These are phyloP conservation scores for Rhopilema esculentum DNA, from an alignment of 30 jellyfish, hydroid and myxozoan species.

Conservation along the genomic window DNA sequence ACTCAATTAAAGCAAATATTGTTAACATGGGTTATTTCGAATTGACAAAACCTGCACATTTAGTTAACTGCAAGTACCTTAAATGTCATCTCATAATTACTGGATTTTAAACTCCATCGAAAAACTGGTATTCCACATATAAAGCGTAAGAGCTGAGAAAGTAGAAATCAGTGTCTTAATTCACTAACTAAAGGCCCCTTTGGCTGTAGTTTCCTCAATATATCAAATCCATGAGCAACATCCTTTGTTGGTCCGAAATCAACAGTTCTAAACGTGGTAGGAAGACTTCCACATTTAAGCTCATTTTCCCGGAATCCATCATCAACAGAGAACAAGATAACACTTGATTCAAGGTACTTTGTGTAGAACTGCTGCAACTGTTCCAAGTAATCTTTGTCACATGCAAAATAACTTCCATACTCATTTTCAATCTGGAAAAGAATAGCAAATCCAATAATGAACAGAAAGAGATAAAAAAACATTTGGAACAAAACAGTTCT, in stretches of 20 bases:
- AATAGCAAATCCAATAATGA: not conserved
- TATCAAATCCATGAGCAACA: conserved; percentile 68
- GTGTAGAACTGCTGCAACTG: conserved; percentile 30
- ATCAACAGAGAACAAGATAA: conserved; percentile 77
- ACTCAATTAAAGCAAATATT: too few relatives aligned
- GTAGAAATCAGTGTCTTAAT: too few relatives aligned
- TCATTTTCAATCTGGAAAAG: conserved; percentile 80
- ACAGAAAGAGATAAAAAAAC: not conserved
- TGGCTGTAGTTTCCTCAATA: conserved; percentile 74
- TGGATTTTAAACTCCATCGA: too few relatives aligned
- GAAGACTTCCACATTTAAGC: conserved; percentile 76
- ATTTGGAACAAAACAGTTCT: too few relatives aligned
- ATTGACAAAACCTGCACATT: too few relatives aligned
- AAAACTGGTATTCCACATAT: too few relatives aligned
- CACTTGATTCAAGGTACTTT: conserved; percentile 65
- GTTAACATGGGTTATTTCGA: too few relatives aligned
- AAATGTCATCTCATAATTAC: too few relatives aligned
- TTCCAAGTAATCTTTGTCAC: conserved; percentile 76
- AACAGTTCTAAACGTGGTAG: conserved; percentile 68
- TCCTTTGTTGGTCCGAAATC: conserved; percentile 87
- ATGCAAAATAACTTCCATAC: conserved; percentile 87
- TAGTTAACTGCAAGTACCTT: too few relatives aligned
- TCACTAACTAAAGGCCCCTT: conserved; percentile 85
- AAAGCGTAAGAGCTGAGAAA: too few relatives aligned
- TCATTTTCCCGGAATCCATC: conserved; percentile 85